Conservation (phyloP, 1,140 invertebrate species). For the Drosophila sucinea region DNA sequence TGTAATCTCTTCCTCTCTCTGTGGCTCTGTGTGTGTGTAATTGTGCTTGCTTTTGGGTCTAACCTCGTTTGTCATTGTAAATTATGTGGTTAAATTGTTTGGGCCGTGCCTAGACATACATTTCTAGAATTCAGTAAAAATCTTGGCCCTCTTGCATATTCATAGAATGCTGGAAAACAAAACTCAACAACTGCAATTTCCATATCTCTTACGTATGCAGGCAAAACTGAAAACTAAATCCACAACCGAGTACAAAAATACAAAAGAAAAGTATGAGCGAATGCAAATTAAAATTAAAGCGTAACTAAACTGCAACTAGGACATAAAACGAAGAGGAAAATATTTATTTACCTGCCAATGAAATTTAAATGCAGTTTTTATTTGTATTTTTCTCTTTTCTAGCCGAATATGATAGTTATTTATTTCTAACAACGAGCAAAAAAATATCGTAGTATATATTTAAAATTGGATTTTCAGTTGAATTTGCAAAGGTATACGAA, state of each 20-base stretch:
- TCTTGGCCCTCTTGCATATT: slow-evolving; percentile 52
- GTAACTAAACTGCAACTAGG: background rate
- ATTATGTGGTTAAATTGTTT: slow-evolving; percentile 79
- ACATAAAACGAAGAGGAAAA: background rate
- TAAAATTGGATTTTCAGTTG: no score
- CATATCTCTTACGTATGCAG: slow-evolving; percentile 59
- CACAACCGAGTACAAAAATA: slow-evolving; percentile 12
- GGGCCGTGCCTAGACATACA: slow-evolving; percentile 46
- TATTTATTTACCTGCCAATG: background rate
- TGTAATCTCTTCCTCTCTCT: slow-evolving; percentile 3
- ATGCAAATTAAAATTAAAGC: slow-evolving; percentile 38
- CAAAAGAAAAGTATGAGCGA: slow-evolving; percentile 31
- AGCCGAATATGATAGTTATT: no score
- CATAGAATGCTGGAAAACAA: slow-evolving; percentile 45
- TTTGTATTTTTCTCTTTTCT: no score
- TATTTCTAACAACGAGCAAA: no score
- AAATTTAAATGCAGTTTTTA: slow-evolving; percentile 1
- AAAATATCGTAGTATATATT: no score
- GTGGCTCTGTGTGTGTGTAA: slow-evolving; percentile 52
- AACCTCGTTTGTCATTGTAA: slow-evolving; percentile 81
- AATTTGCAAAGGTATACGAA: no score
- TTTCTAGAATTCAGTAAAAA: slow-evolving; percentile 1
- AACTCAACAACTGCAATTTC: slow-evolving; percentile 50
- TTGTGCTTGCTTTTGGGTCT: slow-evolving; percentile 62
- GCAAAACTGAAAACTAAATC: slow-evolving; percentile 4